Base-by-base conservation (phyloP, 2,797 vertebrate species). In the Chelidonichthys spinosus region DNA sequence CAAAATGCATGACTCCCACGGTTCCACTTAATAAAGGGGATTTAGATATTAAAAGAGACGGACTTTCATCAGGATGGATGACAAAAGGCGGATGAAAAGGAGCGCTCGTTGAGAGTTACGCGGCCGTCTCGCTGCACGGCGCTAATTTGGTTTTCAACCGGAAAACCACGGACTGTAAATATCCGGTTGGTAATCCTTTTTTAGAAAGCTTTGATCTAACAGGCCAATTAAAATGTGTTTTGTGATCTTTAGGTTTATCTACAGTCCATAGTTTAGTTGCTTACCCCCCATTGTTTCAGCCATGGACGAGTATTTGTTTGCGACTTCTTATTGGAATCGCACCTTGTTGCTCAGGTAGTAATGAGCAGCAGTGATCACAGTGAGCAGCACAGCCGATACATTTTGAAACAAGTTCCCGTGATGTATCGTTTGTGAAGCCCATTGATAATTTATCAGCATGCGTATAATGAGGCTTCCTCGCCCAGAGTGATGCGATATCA, bases 361-460 rank as follows among this genome's bases (percentile, higher is more conserved):
- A 79, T 76, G 69, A 76, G 70, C 69, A 36, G 53, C 35, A 42
- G 69, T 54, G 35, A 76, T 54, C 32, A 17, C 18, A n/a, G 18
- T 49, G 53, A 33, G 53, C 25, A 70, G n/a, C 35, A 54, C 46
- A 49, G 40, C 44, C 6, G 10, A 64, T 80, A 37, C 0, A 80
- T 72, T 81, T 88, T 78, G 74, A 61, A 86, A 80, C 75, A 75
- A 82, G 71, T 72, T 60, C 47, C 2, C 32, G 50, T 59, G 80
- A 78, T 59, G 70, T 69, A 77, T 79, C 72, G 71, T 76, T 84
- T 87, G 65, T 80, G 69, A 67, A 49, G 50, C n/a, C 5, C 39
- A 39, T 88, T 69, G 83, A 83, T 85, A 85, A 84, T 89, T 82
- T 62, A 91, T 84, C 2, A 7, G 9, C 70, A 63, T 17, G 32